phyloP scores from a whole-genome alignment of 37 sponge, comb jelly and placozoan genomes.

The Tethya wilhelma region DNA sequence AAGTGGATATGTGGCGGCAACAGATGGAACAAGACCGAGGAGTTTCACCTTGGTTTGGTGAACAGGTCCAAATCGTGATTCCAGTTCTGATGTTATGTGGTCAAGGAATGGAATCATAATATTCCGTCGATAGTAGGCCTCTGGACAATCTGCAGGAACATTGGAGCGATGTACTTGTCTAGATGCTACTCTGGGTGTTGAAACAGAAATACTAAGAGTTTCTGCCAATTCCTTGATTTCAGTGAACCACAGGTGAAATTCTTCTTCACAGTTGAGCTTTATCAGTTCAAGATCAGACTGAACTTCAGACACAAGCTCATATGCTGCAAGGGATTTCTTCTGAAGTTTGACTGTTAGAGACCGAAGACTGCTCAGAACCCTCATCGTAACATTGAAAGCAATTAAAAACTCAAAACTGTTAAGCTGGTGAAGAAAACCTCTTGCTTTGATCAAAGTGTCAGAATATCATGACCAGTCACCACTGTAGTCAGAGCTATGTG shows the following conservation, averaged over 20 bases:
- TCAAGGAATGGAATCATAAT: constrained; percentile 19
- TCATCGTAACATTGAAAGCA: constrained; percentile 18
- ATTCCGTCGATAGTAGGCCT: constrained; percentile 18
- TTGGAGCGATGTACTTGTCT: constrained; percentile 21
- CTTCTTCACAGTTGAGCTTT: constrained; percentile 20
- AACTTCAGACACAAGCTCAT: constrained; percentile 11
- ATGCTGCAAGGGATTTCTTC: constrained; percentile 33
- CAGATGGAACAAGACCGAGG: constrained; percentile 17
- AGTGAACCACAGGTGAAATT: constrained; percentile 21
- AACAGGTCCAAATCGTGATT: constrained; percentile 18
- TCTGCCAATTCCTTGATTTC: constrained; percentile 10
- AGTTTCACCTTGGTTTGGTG: constrained; percentile 17
- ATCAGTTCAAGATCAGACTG: constrained; percentile 9
- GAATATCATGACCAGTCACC: constrained; percentile 15
- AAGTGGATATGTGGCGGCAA: constrained; percentile 13
- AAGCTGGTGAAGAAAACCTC: constrained; percentile 25
- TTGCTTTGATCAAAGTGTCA: constrained; percentile 25
- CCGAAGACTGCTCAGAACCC: constrained; percentile 30
- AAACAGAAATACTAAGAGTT: neutral
- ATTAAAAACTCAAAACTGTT: constrained; percentile 12
- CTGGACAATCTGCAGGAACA: constrained; percentile 14
- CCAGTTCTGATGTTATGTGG: constrained; percentile 7
- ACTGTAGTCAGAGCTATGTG: constrained; percentile 1
- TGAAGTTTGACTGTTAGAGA: constrained; percentile 18
- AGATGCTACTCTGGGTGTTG: neutral